Conservation (phyloP, 2,113 vertebrate genomes). For the Oreochromis spilurus region DNA sequence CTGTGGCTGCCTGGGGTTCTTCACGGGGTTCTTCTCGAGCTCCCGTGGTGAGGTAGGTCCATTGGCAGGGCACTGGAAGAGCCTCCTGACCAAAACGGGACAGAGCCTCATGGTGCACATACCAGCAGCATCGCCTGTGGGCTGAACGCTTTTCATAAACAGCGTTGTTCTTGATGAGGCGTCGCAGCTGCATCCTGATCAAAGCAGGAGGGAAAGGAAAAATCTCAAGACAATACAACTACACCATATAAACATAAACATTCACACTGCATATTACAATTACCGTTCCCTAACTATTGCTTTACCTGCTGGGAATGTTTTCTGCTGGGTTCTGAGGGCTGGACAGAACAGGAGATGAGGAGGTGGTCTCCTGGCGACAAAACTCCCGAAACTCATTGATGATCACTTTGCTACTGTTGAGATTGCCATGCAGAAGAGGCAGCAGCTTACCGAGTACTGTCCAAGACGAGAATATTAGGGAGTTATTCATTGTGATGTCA, state of each 20-base stretch:
- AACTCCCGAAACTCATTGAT: slow-evolving; percentile 93
- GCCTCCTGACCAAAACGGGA: slow-evolving; percentile 76
- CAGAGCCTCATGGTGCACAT: slow-evolving; percentile 84
- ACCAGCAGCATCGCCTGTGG: slow-evolving; percentile 87
- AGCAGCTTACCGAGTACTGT: slow-evolving; percentile 76
- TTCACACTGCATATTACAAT: background rate
- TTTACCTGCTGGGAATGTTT: slow-evolving; percentile 79
- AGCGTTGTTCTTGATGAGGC: slow-evolving; percentile 85
- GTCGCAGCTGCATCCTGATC: slow-evolving; percentile 81
- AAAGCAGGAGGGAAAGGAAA: background rate
- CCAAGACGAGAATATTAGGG: background rate
- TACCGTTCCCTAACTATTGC: background rate
- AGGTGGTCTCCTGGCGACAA: slow-evolving; percentile 72
- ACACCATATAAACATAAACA: background rate
- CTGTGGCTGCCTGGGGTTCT: slow-evolving; percentile 55
- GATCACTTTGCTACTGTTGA: slow-evolving; percentile 88
- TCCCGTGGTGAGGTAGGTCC: slow-evolving; percentile 84
- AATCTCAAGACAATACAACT: background rate
- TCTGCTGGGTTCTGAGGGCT: slow-evolving; percentile 60
- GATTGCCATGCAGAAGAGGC: slow-evolving; percentile 89
- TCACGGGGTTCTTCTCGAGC: slow-evolving; percentile 74
- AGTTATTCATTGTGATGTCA: background rate
- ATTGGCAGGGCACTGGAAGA: slow-evolving; percentile 89
- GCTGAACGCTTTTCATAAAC: slow-evolving; percentile 88
- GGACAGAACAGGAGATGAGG: slow-evolving; percentile 12